phyloP scores from a whole-genome alignment of 2,888 invertebrate species.

The Synergus laeviventris region DNA sequence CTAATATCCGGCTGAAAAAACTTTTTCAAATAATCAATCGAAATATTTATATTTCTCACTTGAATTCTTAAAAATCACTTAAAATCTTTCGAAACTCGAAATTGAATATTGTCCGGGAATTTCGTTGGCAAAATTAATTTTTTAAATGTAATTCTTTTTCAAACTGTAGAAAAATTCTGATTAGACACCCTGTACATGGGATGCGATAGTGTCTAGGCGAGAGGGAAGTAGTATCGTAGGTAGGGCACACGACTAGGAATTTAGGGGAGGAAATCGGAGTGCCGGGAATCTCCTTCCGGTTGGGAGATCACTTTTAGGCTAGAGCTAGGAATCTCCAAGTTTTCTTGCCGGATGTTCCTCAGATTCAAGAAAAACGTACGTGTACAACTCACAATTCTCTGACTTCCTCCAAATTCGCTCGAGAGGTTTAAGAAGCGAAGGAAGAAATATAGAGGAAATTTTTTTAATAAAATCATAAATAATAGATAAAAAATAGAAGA shows the following conservation, averaged over 20 bases:
- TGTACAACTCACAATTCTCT: background rate
- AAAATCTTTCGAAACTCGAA: too few relatives aligned
- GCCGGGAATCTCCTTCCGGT: constrained; percentile 52
- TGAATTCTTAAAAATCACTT: too few relatives aligned
- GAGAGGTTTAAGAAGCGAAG: background rate
- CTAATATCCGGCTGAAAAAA: too few relatives aligned
- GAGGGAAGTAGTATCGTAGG: constrained; percentile 53
- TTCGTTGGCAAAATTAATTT: too few relatives aligned
- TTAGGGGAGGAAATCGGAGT: constrained; percentile 52
- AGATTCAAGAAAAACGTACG: background rate
- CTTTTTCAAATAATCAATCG: too few relatives aligned
- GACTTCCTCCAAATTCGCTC: background rate
- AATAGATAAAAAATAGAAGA: background rate
- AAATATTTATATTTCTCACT: too few relatives aligned
- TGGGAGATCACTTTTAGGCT: constrained; percentile 58
- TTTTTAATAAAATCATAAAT: background rate
- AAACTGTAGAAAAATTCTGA: background rate
- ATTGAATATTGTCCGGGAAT: too few relatives aligned
- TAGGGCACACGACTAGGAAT: constrained; percentile 55
- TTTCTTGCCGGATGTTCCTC: constrained; percentile 58
- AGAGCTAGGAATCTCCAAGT: constrained; percentile 57
- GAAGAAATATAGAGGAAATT: background rate
- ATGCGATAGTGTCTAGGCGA: constrained; percentile 53
- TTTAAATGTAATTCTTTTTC: background rate
- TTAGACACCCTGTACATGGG: constrained; percentile 39